A percentile compares a stretch with the other conserved stretches of the same genome.
These are phyloP conservation scores for Zeus faber DNA, from an alignment of 2,113 vertebrate species.

Conservation along the genomic window DNA sequence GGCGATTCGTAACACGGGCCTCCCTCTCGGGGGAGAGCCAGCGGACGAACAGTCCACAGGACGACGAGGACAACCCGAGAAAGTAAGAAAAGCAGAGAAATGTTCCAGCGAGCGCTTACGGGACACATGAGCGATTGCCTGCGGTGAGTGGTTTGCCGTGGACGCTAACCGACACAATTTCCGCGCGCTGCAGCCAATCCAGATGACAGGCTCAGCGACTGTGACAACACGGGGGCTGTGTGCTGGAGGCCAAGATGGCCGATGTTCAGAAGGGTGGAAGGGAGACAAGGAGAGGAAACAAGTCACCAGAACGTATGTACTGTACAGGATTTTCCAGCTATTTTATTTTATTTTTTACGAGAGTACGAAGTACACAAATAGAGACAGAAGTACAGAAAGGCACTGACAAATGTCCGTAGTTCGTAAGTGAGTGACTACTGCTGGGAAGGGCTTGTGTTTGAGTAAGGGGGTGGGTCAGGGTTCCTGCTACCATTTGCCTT, in stretches of 20 bases:
- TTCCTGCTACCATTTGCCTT: no score
- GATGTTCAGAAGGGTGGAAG: constrained; percentile 24
- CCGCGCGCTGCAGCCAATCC: constrained; percentile 13
- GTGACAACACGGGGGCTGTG: constrained; percentile 2
- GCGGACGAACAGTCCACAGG: constrained; percentile 24
- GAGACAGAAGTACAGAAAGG: constrained; percentile 38
- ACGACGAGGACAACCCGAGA: constrained; percentile 31
- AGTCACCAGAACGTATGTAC: constrained; percentile 41
- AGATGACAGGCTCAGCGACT: constrained; percentile 31
- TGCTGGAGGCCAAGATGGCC: constrained; percentile 38
- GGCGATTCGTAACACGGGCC: no score
- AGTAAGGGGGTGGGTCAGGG: no score
- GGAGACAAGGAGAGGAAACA: constrained; percentile 11
- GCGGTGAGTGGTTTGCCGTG: constrained; percentile 27
- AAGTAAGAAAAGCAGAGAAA: constrained; percentile 25
- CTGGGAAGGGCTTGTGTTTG: background rate
- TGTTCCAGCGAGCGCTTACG: constrained; percentile 18
- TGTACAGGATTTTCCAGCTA: constrained; percentile 52
- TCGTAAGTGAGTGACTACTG: constrained; percentile 14
- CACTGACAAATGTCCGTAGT: constrained; percentile 18
- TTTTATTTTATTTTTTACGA: no score
- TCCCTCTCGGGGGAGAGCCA: constrained; percentile 7
- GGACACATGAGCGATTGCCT: constrained; percentile 25
- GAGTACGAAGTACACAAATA: constrained; percentile 41
- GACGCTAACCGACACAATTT: constrained; percentile 29